Conservation (phyloP, 2,797 vertebrate genomes). For the Crotalus adamanteus region DNA sequence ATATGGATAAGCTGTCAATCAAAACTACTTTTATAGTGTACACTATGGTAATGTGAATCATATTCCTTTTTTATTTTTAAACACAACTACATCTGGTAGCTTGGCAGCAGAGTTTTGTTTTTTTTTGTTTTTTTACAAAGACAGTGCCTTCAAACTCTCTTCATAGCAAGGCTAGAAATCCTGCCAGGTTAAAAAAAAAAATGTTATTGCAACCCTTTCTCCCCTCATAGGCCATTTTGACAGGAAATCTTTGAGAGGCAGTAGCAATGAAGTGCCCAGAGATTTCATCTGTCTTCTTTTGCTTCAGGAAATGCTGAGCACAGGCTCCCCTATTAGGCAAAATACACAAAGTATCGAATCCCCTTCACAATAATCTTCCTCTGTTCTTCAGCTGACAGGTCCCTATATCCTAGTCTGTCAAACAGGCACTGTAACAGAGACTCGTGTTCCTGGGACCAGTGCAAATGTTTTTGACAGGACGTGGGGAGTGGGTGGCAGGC, state of each 20-base stretch:
- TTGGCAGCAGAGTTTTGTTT: conserved; percentile 69
- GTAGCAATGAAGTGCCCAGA: conserved; percentile 95
- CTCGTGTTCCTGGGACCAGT: conserved; percentile 77
- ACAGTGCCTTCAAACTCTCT: conserved; percentile 77
- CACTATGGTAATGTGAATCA: conserved; percentile 65
- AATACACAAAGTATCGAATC: conserved; percentile 87
- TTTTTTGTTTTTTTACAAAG: conserved; percentile 65
- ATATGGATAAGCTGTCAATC: conserved; percentile 67
- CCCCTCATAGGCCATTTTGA: conserved; percentile 96
- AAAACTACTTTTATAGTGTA: conserved; percentile 62
- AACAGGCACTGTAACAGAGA: conserved; percentile 84
- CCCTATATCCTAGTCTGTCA: conserved; percentile 89
- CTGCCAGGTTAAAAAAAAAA: conserved; percentile 80
- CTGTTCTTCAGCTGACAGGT: conserved; percentile 89
- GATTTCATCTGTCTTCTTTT: conserved; percentile 98
- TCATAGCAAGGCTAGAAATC: conserved; percentile 80
- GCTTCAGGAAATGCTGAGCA: conserved; percentile 93
- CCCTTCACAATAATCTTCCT: conserved; percentile 80
- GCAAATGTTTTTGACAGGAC: conserved; percentile 79
- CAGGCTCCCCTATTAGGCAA: conserved; percentile 97
- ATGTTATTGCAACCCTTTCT: conserved; percentile 92
- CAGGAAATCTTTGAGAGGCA: conserved; percentile 99
- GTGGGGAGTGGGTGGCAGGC: conserved; percentile 62
- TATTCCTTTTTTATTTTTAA: conserved; percentile 71
- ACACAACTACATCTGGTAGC: conserved; percentile 66